Conservation (phyloP, 1,140 invertebrate species). For the Ostrea denselamellosa region DNA sequence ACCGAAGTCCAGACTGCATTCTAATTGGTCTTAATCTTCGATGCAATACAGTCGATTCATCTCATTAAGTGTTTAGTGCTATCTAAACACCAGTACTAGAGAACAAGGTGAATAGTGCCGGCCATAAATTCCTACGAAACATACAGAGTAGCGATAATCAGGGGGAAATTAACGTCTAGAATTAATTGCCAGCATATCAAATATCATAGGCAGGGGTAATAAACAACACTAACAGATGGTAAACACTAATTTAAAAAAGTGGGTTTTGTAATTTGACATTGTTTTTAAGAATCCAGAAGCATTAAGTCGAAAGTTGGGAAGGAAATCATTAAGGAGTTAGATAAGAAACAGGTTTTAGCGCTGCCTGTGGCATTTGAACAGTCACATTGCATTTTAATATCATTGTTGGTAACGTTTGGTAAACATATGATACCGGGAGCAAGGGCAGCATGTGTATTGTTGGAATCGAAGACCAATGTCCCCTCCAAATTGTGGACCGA, state of each 20-base stretch:
- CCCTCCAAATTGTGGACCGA: no score
- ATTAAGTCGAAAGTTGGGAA: no score
- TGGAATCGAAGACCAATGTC: no score
- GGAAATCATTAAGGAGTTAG: no score
- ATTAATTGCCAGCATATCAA: constrained; percentile 2
- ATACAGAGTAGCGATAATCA: not conserved
- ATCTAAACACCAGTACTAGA: not conserved
- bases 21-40: not conserved
- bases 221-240: not conserved
- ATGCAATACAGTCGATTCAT: not conserved
- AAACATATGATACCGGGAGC: no score
- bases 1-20: not conserved
- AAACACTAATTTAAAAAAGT: not conserved
- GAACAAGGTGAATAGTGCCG: not conserved
- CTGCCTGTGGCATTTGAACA: no score
- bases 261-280: not conserved
- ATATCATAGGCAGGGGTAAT: not conserved
- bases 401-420: no score
- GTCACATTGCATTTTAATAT: no score
- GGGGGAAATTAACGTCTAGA: not conserved
- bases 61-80: constrained; percentile 16
- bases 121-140: not conserved
- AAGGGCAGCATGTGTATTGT: no score
- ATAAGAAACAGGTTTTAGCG: no score
- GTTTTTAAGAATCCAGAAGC: not conserved